These are phyloP conservation scores for Julus scandinavius DNA, from an alignment of 2,888 invertebrate genomes.

Conservation along the genomic window DNA sequence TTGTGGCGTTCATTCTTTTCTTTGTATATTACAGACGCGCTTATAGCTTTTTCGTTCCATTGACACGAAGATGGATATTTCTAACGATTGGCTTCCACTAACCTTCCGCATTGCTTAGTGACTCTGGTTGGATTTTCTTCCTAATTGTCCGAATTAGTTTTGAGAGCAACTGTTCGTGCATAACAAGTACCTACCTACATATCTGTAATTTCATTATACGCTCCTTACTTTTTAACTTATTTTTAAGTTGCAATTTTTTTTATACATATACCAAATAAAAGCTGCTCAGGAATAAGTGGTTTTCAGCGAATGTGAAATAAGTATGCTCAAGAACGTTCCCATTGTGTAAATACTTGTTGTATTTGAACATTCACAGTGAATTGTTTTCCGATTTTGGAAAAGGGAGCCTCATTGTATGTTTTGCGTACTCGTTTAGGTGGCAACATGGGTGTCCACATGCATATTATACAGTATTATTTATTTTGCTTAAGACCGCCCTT, in stretches of 20 bases:
- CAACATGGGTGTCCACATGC: not conserved
- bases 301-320: not conserved
- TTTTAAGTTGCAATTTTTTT: not conserved
- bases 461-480: not conserved
- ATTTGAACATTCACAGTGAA: not conserved
- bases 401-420: not conserved
- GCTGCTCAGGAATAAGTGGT: constrained; percentile 39
- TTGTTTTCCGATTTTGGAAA: not conserved
- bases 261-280: constrained; percentile 17
- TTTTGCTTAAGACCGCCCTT: not conserved
- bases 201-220: not conserved
- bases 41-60: constrained; percentile 40
- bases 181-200: constrained; percentile 8
- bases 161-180: constrained; percentile 8
- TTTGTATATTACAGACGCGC: constrained; percentile 51
- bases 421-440: not conserved
- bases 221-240: not conserved
- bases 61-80: constrained; percentile 28
- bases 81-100: constrained; percentile 42
- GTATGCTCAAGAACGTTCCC: constrained; percentile 12
- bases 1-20: constrained; percentile 26
- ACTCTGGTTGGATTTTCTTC: not conserved
- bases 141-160: constrained; percentile 8
- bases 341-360: not conserved
- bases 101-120: constrained; percentile 26